These are phyloP conservation scores for Halesus radiatus DNA, from an alignment of 1,140 invertebrate genomes.

Conservation along the genomic window DNA sequence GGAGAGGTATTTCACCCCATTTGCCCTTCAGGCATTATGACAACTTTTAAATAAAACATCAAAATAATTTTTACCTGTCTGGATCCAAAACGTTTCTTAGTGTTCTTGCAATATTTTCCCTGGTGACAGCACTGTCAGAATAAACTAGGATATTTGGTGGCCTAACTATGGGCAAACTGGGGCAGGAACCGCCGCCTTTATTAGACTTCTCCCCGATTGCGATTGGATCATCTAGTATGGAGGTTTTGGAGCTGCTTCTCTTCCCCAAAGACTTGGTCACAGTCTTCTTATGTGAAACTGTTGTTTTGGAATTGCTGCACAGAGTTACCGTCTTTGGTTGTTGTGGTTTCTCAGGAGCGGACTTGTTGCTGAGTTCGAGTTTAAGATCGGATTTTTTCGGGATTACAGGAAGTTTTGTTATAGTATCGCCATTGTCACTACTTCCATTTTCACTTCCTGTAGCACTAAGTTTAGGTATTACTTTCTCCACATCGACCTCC, in stretches of 20 bases:
- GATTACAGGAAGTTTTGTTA: conserved; percentile 2
- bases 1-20: too few relatives aligned
- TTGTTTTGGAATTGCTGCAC: conserved; percentile 50
- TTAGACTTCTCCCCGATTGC: conserved; percentile 45
- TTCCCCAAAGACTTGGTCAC: conserved; percentile 47
- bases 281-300: conserved; percentile 45
- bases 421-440: conserved; percentile 6
- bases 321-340: conserved; percentile 50
- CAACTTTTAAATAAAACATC: too few relatives aligned
- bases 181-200: conserved; percentile 53
- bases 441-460: conserved; percentile 16
- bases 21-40: too few relatives aligned
- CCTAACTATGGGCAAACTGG: conserved; percentile 52
- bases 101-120: conserved; percentile 55
- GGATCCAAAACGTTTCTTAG: conserved; percentile 52
- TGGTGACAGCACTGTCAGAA: conserved; percentile 55
- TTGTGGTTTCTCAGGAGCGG: conserved; percentile 43
- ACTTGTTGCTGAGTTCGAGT: conserved; percentile 52
- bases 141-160: conserved; percentile 54
- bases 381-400: conserved; percentile 54
- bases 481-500: not conserved
- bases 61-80: conserved; percentile 46
- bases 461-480: not conserved
- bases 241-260: conserved; percentile 53
- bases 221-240: conserved; percentile 53